These are phyloP conservation scores for Psophia crepitans DNA, from an alignment of 2,113 vertebrate genomes.

Conservation along the genomic window DNA sequence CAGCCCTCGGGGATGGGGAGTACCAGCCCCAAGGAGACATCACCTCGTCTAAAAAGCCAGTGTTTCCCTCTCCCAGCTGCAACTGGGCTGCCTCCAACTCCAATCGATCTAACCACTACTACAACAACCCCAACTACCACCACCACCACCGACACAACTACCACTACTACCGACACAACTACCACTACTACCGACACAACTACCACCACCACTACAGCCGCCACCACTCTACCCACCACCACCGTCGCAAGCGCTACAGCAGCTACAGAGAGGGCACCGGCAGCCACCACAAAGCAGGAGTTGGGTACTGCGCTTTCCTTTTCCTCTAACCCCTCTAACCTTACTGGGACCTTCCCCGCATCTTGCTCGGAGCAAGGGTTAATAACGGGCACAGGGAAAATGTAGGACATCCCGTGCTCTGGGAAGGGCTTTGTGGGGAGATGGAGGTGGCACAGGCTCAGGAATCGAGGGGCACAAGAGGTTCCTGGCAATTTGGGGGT, in stretches of 20 bases:
- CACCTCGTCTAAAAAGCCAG: background rate
- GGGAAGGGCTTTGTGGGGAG: background rate
- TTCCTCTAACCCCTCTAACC: constrained; percentile 6
- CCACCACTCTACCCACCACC: constrained; percentile 29
- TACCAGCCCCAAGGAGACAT: background rate
- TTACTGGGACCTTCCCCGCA: background rate
- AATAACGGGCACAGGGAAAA: fast-evolving
- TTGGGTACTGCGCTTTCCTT: constrained; percentile 69
- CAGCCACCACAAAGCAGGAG: constrained; percentile 72
- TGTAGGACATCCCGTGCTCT: fast-evolving
- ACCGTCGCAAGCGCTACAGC: constrained; percentile 55
- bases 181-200: constrained; percentile 19
- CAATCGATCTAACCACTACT: constrained; percentile 40
- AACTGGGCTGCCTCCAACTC: constrained; percentile 66
- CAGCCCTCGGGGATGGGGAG: background rate
- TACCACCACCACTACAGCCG: background rate
- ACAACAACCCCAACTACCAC: background rate
- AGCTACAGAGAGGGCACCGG: constrained; percentile 67
- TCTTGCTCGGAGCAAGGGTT: background rate
- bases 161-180: background rate
- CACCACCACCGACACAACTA: constrained; percentile 54
- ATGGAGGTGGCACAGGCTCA: background rate
- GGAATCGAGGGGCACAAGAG: fast-evolving
- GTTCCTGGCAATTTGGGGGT: background rate
- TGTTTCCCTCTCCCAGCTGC: constrained; percentile 77